phyloP scores from a whole-genome alignment of 2,888 invertebrate genomes.

The Pediacus dermestoides region DNA sequence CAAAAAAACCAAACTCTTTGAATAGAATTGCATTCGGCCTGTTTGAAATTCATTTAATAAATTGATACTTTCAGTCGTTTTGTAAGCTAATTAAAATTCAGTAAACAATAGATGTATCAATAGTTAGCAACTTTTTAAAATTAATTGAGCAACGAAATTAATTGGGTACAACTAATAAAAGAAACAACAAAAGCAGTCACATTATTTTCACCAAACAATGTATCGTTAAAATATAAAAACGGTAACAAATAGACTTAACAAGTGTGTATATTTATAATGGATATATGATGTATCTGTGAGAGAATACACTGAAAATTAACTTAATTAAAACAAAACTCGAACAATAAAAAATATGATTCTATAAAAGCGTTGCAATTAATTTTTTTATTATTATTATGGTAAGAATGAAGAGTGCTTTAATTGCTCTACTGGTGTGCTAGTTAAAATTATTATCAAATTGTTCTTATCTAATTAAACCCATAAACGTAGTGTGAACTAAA shows the following conservation, averaged over 20 bases:
- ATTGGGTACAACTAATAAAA: slow-evolving; percentile 1
- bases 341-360: slow-evolving; percentile 19
- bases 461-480: slow-evolving; percentile 29
- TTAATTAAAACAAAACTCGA: slow-evolving; percentile 28
- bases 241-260: slow-evolving; percentile 35
- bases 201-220: slow-evolving; percentile 27
- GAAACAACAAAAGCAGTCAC: background rate
- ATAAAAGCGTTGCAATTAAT: slow-evolving; percentile 20
- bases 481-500: slow-evolving; percentile 31
- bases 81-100: slow-evolving; percentile 3
- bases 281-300: slow-evolving; percentile 19
- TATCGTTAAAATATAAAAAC: slow-evolving; percentile 36
- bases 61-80: too few relatives aligned
- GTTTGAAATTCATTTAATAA: too few relatives aligned
- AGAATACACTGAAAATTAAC: slow-evolving; percentile 28
- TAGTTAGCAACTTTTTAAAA: slow-evolving; percentile 2
- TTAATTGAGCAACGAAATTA: slow-evolving; percentile 3
- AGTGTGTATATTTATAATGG: slow-evolving; percentile 19
- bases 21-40: too few relatives aligned
- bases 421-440: slow-evolving; percentile 23
- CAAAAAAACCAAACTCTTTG: too few relatives aligned
- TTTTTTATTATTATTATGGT: slow-evolving; percentile 15
- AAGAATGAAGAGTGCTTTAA: slow-evolving; percentile 27
- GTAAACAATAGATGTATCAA: slow-evolving; percentile 4
- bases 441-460: slow-evolving; percentile 32